phyloP scores from a whole-genome alignment of 2,888 invertebrate species.

The Dyspetes luteomarginatus region DNA sequence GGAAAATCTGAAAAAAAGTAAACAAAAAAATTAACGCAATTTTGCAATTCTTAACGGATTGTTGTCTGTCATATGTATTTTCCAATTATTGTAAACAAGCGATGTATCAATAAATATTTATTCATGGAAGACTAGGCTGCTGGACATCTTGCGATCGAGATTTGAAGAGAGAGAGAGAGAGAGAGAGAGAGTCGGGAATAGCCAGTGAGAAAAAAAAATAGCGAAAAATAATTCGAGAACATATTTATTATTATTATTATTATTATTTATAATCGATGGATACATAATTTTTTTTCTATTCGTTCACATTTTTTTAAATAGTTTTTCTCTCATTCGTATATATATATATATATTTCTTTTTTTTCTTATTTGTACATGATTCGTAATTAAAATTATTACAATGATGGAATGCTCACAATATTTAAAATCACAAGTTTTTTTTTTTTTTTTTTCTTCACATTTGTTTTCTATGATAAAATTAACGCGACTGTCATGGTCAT shows the following conservation, averaged over 20 bases:
- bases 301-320: conserved; percentile 52
- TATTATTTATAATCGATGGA: conserved; percentile 53
- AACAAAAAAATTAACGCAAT: conserved; percentile 9
- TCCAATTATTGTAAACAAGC: conserved; percentile 77
- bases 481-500: conserved; percentile 27
- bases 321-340: conserved; percentile 36
- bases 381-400: conserved; percentile 43
- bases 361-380: conserved; percentile 60
- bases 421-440: neutral
- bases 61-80: conserved; percentile 66
- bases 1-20: conserved; percentile 25
- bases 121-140: conserved; percentile 73
- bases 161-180: conserved; percentile 1
- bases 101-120: conserved; percentile 79
- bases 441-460: conserved; percentile 13
- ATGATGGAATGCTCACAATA: conserved; percentile 50
- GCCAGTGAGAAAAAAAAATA: neutral
- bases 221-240: conserved; percentile 34
- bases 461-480: neutral
- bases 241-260: conserved; percentile 43
- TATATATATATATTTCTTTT: conserved; percentile 35
- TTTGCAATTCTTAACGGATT: conserved; percentile 51
- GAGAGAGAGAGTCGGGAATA: neutral
- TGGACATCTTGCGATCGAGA: conserved; percentile 13
- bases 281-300: conserved; percentile 56